Base-by-base conservation (phyloP, 2,888 invertebrate species). In the Therioaphis trifolii region DNA sequence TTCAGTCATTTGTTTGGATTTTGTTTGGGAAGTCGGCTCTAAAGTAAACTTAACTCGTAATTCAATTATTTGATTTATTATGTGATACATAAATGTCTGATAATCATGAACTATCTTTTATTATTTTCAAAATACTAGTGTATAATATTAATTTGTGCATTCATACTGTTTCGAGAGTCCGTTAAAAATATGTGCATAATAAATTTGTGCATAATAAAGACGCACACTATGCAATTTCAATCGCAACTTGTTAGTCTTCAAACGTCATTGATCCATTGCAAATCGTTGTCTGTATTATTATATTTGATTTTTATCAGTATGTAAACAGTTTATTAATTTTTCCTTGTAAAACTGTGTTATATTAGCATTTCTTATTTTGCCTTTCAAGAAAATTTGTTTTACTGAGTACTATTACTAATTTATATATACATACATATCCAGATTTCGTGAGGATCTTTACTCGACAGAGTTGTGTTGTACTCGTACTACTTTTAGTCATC, bases 51-150 rank as follows among this genome's bases (percentile, higher is more conserved):
- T 21, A 35, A 72, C n/a, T 52, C 21, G 21, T 55, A 15, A 35
- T 55, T 52, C 5, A 75, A 21, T 40, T 75, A 58, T 75, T 75
- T 55, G 58, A 58, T 75, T 75, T 75, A 58, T 75, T 40, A 18
- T 11, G 18, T 11, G 58, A 55, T 58, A 18, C 55, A 4, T 15
- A 35, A 75, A 75, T 27, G 40, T 24, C 9, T 9, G 35, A 21
- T 55, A 55, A 75, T 58, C 18, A 75, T 58, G 43, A 27, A 58
- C 24, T 27, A 72, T 75, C 1, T 24, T 52, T 12, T 72, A 72
- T 72, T 75, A 58, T 75, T 18, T 4, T 9, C 55, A n/a, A 40
- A 58, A 7, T 35, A 66, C 29, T 66, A 49, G 46, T 3, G 35
- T 35, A 35, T 35, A 29, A 4, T 77, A 66, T 63, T 35, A 49